Evolutionary conservation across 2,888 invertebrate genomes (phyloP).

Genomic region (Xestia c-nigrum): DNA sequence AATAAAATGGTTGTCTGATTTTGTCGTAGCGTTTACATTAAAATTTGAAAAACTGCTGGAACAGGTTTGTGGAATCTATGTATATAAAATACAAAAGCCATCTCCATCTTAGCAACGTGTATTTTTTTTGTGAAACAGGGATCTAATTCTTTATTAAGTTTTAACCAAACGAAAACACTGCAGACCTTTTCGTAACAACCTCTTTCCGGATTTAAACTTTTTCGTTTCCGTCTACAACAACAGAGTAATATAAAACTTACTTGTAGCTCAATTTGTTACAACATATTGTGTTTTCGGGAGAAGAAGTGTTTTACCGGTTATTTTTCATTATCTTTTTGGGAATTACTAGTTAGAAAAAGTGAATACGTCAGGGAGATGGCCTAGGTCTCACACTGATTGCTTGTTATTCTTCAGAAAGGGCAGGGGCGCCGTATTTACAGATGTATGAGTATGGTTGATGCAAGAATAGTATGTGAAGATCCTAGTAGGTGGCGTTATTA

Average conservation of each 20-base stretch:
- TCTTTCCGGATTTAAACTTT: constrained; percentile 41
- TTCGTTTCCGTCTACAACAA: constrained; percentile 20
- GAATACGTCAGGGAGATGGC: not conserved
- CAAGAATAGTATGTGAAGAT: no score
- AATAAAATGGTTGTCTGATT: constrained; percentile 3
- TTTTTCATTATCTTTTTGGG: not conserved
- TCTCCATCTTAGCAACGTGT: not conserved
- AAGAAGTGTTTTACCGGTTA: not conserved
- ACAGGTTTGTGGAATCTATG: not conserved
- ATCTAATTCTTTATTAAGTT: not conserved
- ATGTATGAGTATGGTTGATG: no score
- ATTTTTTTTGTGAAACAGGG: not conserved
- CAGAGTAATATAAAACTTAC: constrained; percentile 32
- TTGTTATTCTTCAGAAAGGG: not conserved
- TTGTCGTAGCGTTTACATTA: no score
- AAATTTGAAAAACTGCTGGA: not conserved
- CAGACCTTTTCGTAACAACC: constrained; percentile 13
- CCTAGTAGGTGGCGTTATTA: no score
- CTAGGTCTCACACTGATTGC: not conserved
- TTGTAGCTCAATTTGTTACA: constrained; percentile 22
- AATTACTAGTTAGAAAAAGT: no score
- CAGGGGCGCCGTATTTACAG: no score
- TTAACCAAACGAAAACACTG: not conserved
- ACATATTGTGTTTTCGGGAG: not conserved
- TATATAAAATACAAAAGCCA: not conserved